A percentile compares a stretch with the other conserved stretches of the same genome.
These are phyloP conservation scores for Dyspetes luteomarginatus DNA, from an alignment of 2,888 invertebrate genomes.

Conservation along the genomic window DNA sequence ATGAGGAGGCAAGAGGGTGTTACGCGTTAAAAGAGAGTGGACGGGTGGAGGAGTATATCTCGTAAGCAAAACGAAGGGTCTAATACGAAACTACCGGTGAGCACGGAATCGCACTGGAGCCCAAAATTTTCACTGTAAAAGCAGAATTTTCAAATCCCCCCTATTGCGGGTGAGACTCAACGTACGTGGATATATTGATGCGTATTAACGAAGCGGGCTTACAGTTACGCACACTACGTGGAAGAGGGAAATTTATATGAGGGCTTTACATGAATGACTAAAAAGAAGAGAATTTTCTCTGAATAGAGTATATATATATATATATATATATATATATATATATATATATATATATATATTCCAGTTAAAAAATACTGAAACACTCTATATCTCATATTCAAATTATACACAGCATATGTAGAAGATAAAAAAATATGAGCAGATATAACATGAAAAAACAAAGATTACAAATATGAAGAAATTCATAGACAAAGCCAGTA, in stretches of 20 bases:
- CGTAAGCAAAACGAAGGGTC: slow-evolving; percentile 71
- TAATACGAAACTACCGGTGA: slow-evolving; percentile 69
- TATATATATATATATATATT: too few relatives aligned
- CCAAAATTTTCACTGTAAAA: slow-evolving; percentile 62
- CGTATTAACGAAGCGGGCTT: not conserved
- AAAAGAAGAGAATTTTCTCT: not conserved
- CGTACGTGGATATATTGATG: slow-evolving; percentile 1
- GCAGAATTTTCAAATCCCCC: slow-evolving; percentile 53
- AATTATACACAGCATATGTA: too few relatives aligned
- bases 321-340: too few relatives aligned
- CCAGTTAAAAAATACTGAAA: too few relatives aligned
- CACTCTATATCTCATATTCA: too few relatives aligned
- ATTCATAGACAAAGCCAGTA: too few relatives aligned
- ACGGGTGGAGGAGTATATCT: slow-evolving; percentile 63
- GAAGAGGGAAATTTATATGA: not conserved
- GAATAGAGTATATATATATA: not conserved
- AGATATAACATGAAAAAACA: too few relatives aligned
- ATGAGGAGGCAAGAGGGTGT: slow-evolving; percentile 50
- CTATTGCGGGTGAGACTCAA: not conserved
- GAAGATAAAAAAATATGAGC: too few relatives aligned
- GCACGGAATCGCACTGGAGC: not conserved
- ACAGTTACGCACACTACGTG: not conserved
- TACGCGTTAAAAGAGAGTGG: slow-evolving; percentile 59
- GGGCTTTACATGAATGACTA: not conserved
- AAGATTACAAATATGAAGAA: too few relatives aligned